Evolutionary conservation across 1,140 invertebrate species (phyloP).

Genomic region (Diplogasteroides magnus): DNA sequence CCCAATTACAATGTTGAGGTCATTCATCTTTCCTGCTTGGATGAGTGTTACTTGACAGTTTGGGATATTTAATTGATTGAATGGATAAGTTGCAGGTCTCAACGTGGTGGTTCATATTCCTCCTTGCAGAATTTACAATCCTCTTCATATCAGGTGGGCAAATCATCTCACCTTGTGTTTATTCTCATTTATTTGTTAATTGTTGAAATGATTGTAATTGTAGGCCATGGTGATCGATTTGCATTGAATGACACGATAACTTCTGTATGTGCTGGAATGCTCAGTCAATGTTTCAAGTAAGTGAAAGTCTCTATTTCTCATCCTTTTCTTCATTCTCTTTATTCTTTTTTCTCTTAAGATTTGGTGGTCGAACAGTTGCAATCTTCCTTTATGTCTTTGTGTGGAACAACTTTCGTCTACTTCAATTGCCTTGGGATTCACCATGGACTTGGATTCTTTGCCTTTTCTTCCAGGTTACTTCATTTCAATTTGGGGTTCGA

Average conservation of each 20-base stretch:
- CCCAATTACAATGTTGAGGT: conserved; percentile 55
- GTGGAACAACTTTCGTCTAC: conserved; percentile 50
- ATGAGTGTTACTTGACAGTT: no score
- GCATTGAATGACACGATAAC: conserved; percentile 53
- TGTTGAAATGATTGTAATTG: no score
- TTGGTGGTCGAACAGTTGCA: conserved; percentile 49
- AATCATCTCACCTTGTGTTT: no score
- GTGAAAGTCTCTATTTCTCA: conserved; percentile 2
- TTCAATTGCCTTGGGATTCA: conserved; percentile 55
- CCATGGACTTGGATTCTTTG: conserved; percentile 55
- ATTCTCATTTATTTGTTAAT: no score
- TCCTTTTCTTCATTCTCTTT: not conserved
- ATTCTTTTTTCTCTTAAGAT: conserved; percentile 36
- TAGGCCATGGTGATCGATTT: conserved; percentile 51
- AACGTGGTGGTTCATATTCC: conserved; percentile 50
- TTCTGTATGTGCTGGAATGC: conserved; percentile 52
- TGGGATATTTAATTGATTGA: not conserved
- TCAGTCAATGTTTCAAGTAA: conserved; percentile 55
- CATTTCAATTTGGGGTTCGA: no score
- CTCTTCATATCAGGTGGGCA: conserved; percentile 35
- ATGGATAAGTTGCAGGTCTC: conserved; percentile 40
- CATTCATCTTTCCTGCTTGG: not conserved
- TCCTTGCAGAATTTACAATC: conserved; percentile 50
- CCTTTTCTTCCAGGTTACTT: conserved; percentile 45
- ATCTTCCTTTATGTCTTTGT: conserved; percentile 52